A percentile compares a stretch with the other conserved stretches of the same genome.
phyloP scores from a whole-genome alignment of 2,113 vertebrate species.

The Otus sunia region DNA sequence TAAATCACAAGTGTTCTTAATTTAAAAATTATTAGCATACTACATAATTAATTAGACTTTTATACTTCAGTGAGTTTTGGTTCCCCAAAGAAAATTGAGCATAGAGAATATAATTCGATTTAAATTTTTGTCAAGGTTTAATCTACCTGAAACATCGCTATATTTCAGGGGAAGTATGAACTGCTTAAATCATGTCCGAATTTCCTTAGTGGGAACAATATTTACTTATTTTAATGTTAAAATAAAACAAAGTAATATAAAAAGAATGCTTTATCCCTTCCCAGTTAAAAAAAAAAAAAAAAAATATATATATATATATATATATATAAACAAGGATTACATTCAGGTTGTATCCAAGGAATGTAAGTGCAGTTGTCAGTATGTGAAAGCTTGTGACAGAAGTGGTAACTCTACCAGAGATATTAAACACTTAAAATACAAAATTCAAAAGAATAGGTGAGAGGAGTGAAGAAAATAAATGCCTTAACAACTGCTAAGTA shows the following conservation, averaged over 20 bases:
- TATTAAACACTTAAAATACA: background rate
- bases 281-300: background rate
- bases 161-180: constrained; percentile 66
- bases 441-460: background rate
- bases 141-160: constrained; percentile 74
- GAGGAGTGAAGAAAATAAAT: background rate
- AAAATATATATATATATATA: background rate
- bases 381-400: background rate
- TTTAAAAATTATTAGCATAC: constrained; percentile 79
- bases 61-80: constrained; percentile 72
- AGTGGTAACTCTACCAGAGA: background rate
- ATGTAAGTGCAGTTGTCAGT: background rate
- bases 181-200: constrained; percentile 41
- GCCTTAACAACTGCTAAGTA: background rate
- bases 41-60: constrained; percentile 82
- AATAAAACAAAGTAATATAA: background rate
- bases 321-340: background rate
- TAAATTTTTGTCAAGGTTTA: constrained; percentile 78
- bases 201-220: background rate
- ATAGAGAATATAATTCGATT: constrained; percentile 79
- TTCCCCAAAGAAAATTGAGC: constrained; percentile 77
- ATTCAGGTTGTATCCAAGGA: background rate
- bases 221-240: constrained; percentile 4
- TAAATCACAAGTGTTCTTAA: constrained; percentile 76
- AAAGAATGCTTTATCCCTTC: background rate